Evolutionary conservation across 1,140 invertebrate genomes (phyloP), one percentile per base, ranked within the genome.

Genomic region (Hesperophylax magnus): DNA sequence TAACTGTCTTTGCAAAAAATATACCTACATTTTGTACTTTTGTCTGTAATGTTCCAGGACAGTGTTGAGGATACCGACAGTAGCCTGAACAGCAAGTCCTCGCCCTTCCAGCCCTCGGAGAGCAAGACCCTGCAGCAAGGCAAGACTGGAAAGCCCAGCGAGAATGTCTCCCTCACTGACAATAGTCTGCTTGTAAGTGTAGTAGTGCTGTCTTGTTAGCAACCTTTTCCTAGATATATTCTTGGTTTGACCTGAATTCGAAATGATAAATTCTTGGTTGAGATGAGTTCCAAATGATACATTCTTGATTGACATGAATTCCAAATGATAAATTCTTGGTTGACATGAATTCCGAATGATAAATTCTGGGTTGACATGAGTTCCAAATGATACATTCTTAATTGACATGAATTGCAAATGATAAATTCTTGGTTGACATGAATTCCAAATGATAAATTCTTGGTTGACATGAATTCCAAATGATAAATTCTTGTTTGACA

Each of bases 81-180:
- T 52, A 61, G 53, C 8, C 75, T 53, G 31, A 74, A 77, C 47
- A 61, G 53, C 8, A 79, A 56, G 31, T 34, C 75, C 7, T 22
- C 9, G 47, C 34, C 76, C 11, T 20, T 67, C 15, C 80, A 31
- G 53, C 54, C 67, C 14, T 74, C 31, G n/a, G 77, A 82, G 22
- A 79, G 9, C 22, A 27, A 58, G 20, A 17, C 34, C 4, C 72
- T 71, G 27, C 78, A 65, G 53, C 60, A 56, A n/a, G 69, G 74
- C 54, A 80, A 81, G 91, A 86, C 71, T 7, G 71, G 52, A 31
- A 83, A 83, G 67, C 71, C 79, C 80, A 91, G 86, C 83, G 91
- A 92, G 84, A 91, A 87, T 86, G 89, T 92, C 0, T 89, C 91
- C 0, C 84, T 92, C 82, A 87, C 91, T 81, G 93, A 93, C 78